phyloP scores from a whole-genome alignment of 2,797 vertebrate species.

The Decapterus maruadsi region DNA sequence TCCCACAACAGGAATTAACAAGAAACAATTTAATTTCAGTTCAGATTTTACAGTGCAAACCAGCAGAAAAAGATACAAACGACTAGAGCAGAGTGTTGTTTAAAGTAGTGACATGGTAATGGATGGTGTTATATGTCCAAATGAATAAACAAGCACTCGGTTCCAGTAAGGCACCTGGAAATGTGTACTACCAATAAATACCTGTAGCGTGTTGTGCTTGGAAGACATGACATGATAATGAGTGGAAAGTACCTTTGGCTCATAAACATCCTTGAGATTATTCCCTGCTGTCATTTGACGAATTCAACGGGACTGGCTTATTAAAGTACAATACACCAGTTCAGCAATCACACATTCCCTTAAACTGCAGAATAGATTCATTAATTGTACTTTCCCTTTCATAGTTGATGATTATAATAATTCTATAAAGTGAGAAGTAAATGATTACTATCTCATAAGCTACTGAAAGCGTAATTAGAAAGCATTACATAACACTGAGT shows the following conservation, averaged over 20 bases:
- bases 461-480: conserved; percentile 31
- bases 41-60: conserved; percentile 67
- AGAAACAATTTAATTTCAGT: conserved; percentile 68
- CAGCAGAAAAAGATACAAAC: conserved; percentile 8
- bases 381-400: conserved; percentile 67
- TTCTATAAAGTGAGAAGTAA: conserved; percentile 40
- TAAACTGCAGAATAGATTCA: conserved; percentile 57
- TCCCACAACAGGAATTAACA: conserved; percentile 36
- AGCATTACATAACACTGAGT: conserved; percentile 26
- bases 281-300: conserved; percentile 33
- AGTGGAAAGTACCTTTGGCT: conserved; percentile 63
- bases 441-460: conserved; percentile 33
- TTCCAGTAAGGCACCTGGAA: conserved; percentile 70
- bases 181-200: conserved; percentile 51
- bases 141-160: conserved; percentile 43
- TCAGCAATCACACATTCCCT: conserved; percentile 56
- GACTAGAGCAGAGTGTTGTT: conserved; percentile 32
- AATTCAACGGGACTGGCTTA: conserved; percentile 18
- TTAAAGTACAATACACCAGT: conserved; percentile 30
- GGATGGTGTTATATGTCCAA: conserved; percentile 19
- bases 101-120: conserved; percentile 38
- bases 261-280: conserved; percentile 51
- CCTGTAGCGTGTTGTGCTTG: conserved; percentile 33
- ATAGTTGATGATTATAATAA: conserved; percentile 21
- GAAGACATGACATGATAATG: conserved; percentile 66